Evolutionary conservation across 1,140 invertebrate genomes (phyloP), one percentile per base, ranked within the genome.

Genomic region (Contarinia nasturtii): DNA sequence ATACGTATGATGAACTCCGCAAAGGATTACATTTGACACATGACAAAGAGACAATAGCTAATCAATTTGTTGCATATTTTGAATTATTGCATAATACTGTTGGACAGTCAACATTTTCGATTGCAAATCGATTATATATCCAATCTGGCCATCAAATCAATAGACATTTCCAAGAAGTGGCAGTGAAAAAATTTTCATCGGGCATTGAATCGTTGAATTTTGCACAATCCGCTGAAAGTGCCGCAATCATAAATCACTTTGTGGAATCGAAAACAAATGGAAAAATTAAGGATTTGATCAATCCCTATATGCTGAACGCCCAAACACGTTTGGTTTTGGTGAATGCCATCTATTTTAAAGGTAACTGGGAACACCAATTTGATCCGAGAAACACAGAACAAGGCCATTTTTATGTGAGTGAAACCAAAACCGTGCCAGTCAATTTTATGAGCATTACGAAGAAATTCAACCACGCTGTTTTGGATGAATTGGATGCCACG

Each of bases 291-390:
- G 27, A 27, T 27, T 27, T 27, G 10, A 27, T 27, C 27, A 27
- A 27, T 5, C 27, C 27, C 27, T 3, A 27, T 27, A 27, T 27
- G 27, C 27, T 27, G 4, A 10, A 27, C 10, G 27, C 27, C 27
- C 27, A 5, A 27, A 77, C 74, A 51, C 70, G 65, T 47, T 48
- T 87, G 18, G 71, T 91, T 7, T 64, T 91, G 1, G 65, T 86
- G 1, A 91, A 90, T 65, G 85, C 84, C 7, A 69, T 91, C 38
- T 86, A 89, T 58, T 92, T 91, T 62, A 89, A 87, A 68, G 82
- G 66, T 19, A 51, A 48, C 44, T 73, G 71, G 71, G 46, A 54
- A 34, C 42, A 64, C 48, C 54, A 53, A 44, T 73, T 73, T 56
- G 50, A 63, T 27, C 22, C 46, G 34, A 46, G 56, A 15, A 21